A percentile compares a stretch with the other conserved stretches of the same genome.
Conservation (phyloP, 2,113 vertebrate species). For the Sapayoa aenigma region DNA sequence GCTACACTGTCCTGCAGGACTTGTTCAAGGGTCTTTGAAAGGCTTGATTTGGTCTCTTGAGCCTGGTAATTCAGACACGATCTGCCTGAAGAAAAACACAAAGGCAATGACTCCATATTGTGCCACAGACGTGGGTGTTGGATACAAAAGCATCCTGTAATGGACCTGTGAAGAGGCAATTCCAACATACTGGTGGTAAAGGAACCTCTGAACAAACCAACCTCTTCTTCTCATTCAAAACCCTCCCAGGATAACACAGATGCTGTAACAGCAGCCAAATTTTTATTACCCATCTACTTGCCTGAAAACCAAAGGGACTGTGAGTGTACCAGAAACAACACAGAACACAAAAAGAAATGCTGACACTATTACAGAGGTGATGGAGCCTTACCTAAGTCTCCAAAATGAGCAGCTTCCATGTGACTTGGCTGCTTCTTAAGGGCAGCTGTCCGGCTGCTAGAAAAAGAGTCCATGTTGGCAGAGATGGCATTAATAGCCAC, state of each 20-base stretch:
- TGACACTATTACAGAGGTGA: not conserved
- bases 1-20: slow-evolving; percentile 87
- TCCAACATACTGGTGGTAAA: not conserved
- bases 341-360: fast-evolving
- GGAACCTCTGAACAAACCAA: not conserved
- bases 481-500: slow-evolving; percentile 98
- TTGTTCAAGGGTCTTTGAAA: slow-evolving; percentile 95
- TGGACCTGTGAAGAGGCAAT: not conserved
- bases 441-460: slow-evolving; percentile 91
- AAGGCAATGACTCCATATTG: not conserved
- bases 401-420: slow-evolving; percentile 97
- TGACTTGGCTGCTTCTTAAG: slow-evolving; percentile 97
- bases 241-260: not conserved
- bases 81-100: slow-evolving; percentile 78
- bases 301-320: not conserved
- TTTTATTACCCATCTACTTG: not conserved
- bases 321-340: not conserved
- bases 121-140: fast-evolving
- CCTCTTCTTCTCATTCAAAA: not conserved
- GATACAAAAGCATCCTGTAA: not conserved
- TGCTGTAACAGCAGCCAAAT: not conserved
- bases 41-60: slow-evolving; percentile 91
- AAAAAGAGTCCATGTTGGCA: slow-evolving; percentile 98
- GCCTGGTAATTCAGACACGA: slow-evolving; percentile 94
- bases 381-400: slow-evolving; percentile 86